phyloP scores from a whole-genome alignment of 1,140 invertebrate species.

The Pseudoatta argentina region DNA sequence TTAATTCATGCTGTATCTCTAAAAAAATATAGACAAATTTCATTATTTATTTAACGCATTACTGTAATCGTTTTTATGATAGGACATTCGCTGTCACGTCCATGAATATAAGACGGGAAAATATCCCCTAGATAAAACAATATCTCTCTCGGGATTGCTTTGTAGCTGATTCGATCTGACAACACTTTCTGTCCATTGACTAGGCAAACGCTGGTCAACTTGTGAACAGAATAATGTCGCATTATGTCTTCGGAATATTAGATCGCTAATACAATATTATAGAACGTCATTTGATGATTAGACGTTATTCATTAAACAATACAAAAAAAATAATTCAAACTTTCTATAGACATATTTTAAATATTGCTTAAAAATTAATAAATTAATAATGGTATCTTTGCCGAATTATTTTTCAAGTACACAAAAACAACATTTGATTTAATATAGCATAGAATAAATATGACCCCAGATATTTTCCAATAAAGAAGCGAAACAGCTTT shows the following conservation, averaged over 20 bases:
- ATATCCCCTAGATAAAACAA: slow-evolving; percentile 48
- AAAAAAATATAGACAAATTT: background rate
- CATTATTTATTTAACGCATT: background rate
- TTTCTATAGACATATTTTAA: background rate
- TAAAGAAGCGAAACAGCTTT: no score
- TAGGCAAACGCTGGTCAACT: slow-evolving; percentile 53
- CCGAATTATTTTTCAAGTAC: background rate
- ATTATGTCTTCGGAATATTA: slow-evolving; percentile 22
- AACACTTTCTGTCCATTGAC: slow-evolving; percentile 68
- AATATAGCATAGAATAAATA: no score
- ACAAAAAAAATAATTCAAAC: background rate
- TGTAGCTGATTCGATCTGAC: slow-evolving; percentile 68
- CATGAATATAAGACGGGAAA: background rate
- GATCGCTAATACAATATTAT: background rate
- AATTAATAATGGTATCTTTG: background rate
- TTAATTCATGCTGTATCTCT: background rate
- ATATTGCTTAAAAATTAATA: background rate
- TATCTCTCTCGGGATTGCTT: slow-evolving; percentile 23
- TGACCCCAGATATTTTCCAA: no score
- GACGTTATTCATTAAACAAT: background rate
- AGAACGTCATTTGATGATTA: background rate
- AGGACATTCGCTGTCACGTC: slow-evolving; percentile 35
- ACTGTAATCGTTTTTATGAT: background rate
- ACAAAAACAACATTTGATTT: background rate
- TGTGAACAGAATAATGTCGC: slow-evolving; percentile 68